phyloP scores from a whole-genome alignment of 2,113 vertebrate genomes.

The Rynchops niger region DNA sequence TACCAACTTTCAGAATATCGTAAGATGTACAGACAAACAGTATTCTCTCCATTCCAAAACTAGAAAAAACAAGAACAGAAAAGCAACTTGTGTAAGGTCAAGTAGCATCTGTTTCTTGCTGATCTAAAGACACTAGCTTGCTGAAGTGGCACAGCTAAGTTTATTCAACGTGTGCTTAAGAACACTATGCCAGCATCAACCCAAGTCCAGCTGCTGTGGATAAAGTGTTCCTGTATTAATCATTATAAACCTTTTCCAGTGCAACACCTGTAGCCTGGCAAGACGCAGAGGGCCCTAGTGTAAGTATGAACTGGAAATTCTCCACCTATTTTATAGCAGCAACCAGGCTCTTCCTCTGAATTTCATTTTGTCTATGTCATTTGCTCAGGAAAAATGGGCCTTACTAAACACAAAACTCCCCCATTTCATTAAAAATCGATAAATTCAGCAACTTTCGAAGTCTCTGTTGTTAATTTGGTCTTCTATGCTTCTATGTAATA shows the following conservation, averaged over 20 bases:
- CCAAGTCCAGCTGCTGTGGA: background rate
- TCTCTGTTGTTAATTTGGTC: background rate
- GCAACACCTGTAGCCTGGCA: background rate
- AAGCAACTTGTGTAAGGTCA: background rate
- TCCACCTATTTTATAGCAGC: background rate
- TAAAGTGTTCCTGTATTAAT: background rate
- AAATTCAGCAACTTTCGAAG: background rate
- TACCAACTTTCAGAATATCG: background rate
- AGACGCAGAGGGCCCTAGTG: background rate
- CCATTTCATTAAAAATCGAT: background rate
- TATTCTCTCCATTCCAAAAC: background rate
- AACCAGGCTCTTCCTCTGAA: background rate
- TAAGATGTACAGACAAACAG: background rate
- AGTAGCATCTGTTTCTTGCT: background rate
- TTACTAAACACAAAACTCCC: background rate
- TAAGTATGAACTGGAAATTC: background rate
- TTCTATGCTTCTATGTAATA: background rate
- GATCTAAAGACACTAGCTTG: background rate
- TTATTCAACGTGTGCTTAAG: background rate
- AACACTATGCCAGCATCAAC: background rate
- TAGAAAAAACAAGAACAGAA: background rate
- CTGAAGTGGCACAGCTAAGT: background rate
- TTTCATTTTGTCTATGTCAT: background rate
- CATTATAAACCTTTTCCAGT: background rate
- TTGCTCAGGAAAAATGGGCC: background rate